These are phyloP conservation scores for Sitta carolinensis DNA, from an alignment of 2,797 vertebrate species.

Conservation along the genomic window DNA sequence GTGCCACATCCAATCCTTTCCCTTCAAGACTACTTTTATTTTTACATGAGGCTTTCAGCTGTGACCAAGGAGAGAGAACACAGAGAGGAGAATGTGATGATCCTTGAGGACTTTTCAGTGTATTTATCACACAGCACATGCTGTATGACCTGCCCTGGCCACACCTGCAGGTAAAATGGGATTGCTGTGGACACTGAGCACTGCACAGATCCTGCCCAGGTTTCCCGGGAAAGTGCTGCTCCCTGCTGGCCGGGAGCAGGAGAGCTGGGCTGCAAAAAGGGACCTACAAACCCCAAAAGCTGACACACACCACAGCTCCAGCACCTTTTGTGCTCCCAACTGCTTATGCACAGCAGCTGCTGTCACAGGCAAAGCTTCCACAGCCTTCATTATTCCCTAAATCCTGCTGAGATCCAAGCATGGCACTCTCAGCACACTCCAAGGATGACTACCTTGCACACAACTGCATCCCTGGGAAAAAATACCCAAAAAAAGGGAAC, in stretches of 20 bases:
- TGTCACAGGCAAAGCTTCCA: neutral
- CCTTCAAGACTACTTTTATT: neutral
- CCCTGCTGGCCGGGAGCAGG: conserved; percentile 54
- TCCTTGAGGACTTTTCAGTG: neutral
- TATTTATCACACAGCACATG: no score
- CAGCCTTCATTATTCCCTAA: neutral
- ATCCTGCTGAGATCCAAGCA: neutral
- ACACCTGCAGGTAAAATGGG: rapidly evolving
- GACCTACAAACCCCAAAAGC: neutral
- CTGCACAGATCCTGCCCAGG: rapidly evolving
- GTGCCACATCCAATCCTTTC: neutral
- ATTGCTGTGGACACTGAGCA: neutral
- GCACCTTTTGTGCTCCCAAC: neutral
- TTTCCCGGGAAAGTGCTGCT: conserved; percentile 23
- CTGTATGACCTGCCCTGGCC: neutral
- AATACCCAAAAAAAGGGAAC: neutral
- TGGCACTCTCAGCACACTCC: neutral
- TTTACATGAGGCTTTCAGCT: neutral
- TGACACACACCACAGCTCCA: rapidly evolving
- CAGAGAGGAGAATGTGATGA: neutral
- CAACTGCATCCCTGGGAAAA: neutral
- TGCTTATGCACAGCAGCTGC: neutral
- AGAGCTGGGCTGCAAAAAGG: neutral
- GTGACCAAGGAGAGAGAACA: neutral
- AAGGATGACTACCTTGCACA: neutral